Percentiles rank a stretch among this genome's conserved stretches.
These are phyloP conservation scores for Pluvialis apricaria DNA, from an alignment of 2,113 vertebrate species.

Conservation along the genomic window DNA sequence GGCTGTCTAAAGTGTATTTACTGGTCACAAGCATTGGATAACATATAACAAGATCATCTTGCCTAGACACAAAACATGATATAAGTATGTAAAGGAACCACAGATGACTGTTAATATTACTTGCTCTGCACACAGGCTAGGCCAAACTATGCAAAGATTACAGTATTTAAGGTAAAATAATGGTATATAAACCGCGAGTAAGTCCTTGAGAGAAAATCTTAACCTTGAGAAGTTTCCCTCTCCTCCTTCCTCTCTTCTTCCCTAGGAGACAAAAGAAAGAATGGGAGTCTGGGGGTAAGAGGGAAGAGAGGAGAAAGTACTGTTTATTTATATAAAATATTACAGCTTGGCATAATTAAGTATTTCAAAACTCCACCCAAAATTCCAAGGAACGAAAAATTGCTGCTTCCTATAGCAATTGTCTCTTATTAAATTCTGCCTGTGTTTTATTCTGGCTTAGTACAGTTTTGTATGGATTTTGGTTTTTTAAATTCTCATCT, in stretches of 20 bases:
- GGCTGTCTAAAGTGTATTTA: background rate
- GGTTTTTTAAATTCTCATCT: background rate
- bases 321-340: background rate
- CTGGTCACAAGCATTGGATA: background rate
- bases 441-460: background rate
- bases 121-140: background rate
- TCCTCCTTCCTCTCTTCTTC: background rate
- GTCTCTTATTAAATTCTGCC: background rate
- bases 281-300: background rate
- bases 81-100: background rate
- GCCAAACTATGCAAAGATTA: background rate
- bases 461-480: background rate
- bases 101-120: background rate
- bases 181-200: background rate
- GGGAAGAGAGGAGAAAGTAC: background rate
- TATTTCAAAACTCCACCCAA: background rate
- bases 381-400: background rate
- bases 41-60: background rate
- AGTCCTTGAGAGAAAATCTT: background rate
- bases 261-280: background rate
- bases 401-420: background rate
- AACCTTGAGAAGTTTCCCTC: background rate
- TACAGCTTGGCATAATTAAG: background rate
- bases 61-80: background rate
- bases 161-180: background rate